Conservation (phyloP, 2,797 vertebrate species). For the Rhinatrema bivittatum region DNA sequence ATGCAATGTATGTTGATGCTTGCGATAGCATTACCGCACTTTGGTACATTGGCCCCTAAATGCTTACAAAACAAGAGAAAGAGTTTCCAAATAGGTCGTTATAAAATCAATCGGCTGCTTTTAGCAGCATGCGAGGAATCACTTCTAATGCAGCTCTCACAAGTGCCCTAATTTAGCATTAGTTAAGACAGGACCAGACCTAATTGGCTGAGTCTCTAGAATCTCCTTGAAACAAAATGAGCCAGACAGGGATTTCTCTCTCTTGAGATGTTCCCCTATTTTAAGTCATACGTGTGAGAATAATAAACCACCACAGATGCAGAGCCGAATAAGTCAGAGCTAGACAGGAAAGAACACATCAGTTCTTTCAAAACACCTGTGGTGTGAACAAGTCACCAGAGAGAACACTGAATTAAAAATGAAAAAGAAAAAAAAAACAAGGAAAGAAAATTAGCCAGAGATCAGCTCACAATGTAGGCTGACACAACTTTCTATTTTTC, state of each 20-base stretch:
- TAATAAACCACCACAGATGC: constrained; percentile 22
- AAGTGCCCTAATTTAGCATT: too few relatives aligned
- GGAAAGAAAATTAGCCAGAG: background rate
- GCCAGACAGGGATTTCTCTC: constrained; percentile 25
- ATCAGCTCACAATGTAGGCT: constrained; percentile 6
- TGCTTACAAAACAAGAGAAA: too few relatives aligned
- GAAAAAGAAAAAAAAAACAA: background rate
- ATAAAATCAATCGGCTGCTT: too few relatives aligned
- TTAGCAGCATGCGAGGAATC: too few relatives aligned
- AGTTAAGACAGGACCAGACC: constrained; percentile 20
- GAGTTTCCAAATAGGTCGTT: too few relatives aligned
- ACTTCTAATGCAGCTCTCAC: too few relatives aligned
- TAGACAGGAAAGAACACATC: constrained; percentile 37
- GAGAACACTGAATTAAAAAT: constrained; percentile 9
- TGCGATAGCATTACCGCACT: too few relatives aligned
- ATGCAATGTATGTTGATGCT: too few relatives aligned
- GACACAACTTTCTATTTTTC: constrained; percentile 1
- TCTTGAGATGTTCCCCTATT: constrained; percentile 24
- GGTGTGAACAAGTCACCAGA: constrained; percentile 18
- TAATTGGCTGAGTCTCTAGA: too few relatives aligned
- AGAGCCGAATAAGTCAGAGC: constrained; percentile 26
- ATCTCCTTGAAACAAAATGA: constrained; percentile 33
- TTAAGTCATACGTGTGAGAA: constrained; percentile 27
- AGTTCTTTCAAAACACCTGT: constrained; percentile 20
- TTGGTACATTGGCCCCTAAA: too few relatives aligned